Conservation (phyloP, 1,140 invertebrate genomes). For the Zaprionus ornatus region DNA sequence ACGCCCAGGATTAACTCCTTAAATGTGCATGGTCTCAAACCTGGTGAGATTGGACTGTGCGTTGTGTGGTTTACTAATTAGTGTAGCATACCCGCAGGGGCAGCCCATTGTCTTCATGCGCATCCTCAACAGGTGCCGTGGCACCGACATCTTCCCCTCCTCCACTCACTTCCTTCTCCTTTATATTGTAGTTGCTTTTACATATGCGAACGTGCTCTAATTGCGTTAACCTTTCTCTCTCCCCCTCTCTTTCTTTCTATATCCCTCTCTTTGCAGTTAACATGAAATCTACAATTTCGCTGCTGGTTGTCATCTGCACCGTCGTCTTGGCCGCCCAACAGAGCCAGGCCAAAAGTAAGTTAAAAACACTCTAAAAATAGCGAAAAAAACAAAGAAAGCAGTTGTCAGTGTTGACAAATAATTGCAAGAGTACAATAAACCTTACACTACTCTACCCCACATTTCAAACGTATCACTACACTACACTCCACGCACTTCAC, state of each 20-base stretch:
- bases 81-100: conserved; percentile 51
- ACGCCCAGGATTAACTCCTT: conserved; percentile 63
- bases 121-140: conserved; percentile 57
- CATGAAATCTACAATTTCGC: conserved; percentile 80
- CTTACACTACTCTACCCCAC: no score
- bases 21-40: conserved; percentile 46
- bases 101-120: conserved; percentile 35
- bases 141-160: neutral
- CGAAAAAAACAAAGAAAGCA: neutral
- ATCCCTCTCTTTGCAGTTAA: conserved; percentile 58
- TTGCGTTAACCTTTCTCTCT: conserved; percentile 25
- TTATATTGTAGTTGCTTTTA: neutral
- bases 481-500: no score
- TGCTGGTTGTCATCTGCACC: conserved; percentile 80
- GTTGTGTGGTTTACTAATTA: conserved; percentile 72
- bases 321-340: conserved; percentile 81
- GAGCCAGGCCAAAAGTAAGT: conserved; percentile 83
- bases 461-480: neutral
- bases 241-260: conserved; percentile 3
- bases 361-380: conserved; percentile 2
- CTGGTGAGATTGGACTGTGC: conserved; percentile 52
- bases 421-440: neutral
- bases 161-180: neutral
- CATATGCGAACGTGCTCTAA: conserved; percentile 3
- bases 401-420: neutral